Percentiles rank a stretch among this genome's conserved stretches.
Conservation (phyloP, 2,113 vertebrate species). For the Alectura lathami region DNA sequence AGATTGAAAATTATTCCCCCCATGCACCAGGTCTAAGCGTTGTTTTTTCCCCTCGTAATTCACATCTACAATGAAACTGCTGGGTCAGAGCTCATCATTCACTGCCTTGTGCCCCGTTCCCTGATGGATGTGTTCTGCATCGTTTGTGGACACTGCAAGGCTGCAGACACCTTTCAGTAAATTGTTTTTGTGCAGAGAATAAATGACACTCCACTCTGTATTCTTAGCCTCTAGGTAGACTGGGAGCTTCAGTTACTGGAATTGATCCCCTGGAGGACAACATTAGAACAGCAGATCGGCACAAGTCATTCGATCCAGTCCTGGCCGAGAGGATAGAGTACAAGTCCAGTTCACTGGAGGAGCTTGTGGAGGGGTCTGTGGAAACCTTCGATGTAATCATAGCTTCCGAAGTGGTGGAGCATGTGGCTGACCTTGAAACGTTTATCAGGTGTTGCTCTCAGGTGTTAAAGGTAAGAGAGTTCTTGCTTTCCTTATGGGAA, state of each 20-base stretch:
- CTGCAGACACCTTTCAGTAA: not conserved
- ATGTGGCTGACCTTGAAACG: constrained; percentile 88
- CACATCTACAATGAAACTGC: not conserved
- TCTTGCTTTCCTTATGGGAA: constrained; percentile 34
- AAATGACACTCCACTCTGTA: constrained; percentile 31
- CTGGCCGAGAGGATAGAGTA: constrained; percentile 83
- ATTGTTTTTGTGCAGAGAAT: constrained; percentile 46
- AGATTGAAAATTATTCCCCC: not conserved
- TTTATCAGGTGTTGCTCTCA: constrained; percentile 87
- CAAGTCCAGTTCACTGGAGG: constrained; percentile 86
- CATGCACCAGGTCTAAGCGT: not conserved
- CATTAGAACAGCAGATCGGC: constrained; percentile 85
- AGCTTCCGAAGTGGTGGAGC: constrained; percentile 96
- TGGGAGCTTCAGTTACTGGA: constrained; percentile 89
- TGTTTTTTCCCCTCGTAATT: not conserved
- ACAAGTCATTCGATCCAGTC: constrained; percentile 87
- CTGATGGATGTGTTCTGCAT: not conserved
- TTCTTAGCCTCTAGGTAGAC: constrained; percentile 88
- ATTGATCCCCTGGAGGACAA: constrained; percentile 93
- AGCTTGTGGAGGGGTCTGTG: constrained; percentile 78
- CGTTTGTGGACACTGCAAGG: not conserved
- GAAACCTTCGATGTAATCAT: constrained; percentile 88
- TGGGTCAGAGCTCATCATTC: fast-evolving
- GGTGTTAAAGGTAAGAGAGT: constrained; percentile 87
- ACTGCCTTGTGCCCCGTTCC: not conserved